Percentiles rank a stretch among this genome's conserved stretches.
Evolutionary conservation across 2,888 invertebrate genomes (phyloP).

Genomic region (Mimumesa dahlbomi): DNA sequence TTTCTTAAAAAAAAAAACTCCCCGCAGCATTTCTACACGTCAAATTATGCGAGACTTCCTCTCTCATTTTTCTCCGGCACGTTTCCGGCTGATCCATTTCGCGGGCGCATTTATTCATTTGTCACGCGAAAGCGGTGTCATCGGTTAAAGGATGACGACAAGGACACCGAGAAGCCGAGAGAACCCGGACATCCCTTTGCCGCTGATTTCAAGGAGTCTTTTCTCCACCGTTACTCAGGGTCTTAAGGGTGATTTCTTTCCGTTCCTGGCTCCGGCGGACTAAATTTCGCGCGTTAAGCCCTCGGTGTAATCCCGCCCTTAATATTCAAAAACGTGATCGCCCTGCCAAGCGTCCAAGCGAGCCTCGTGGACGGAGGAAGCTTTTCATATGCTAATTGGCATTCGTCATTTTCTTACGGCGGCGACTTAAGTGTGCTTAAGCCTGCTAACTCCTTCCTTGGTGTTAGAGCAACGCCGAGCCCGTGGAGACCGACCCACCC

Average conservation of each 20-base stretch:
- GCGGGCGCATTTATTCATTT: constrained; percentile 25
- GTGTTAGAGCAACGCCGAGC: constrained; percentile 22
- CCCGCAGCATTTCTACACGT: not conserved
- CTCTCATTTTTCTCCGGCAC: not conserved
- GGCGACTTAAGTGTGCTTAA: constrained; percentile 78
- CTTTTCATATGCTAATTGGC: constrained; percentile 81
- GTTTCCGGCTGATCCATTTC: constrained; percentile 16
- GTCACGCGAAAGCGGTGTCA: constrained; percentile 25
- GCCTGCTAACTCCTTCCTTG: constrained; percentile 70
- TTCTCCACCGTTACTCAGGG: constrained; percentile 46
- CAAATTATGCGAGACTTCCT: constrained; percentile 11
- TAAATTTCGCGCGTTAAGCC: constrained; percentile 80
- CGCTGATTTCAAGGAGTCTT: constrained; percentile 25
- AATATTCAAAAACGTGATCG: constrained; percentile 81
- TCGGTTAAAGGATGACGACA: constrained; percentile 47
- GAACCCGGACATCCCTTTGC: not conserved
- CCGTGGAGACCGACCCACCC: not conserved
- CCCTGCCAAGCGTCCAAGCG: constrained; percentile 73
- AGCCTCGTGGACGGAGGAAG: constrained; percentile 64
- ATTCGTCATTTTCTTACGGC: constrained; percentile 80
- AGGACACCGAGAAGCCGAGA: constrained; percentile 8
- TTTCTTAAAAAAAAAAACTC: too few species aligned
- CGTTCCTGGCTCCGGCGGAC: constrained; percentile 71
- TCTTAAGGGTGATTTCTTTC: constrained; percentile 74
- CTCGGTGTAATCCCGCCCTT: constrained; percentile 79